phyloP scores from a whole-genome alignment of 2,113 vertebrate species.

The Oncorhynchus keta region DNA sequence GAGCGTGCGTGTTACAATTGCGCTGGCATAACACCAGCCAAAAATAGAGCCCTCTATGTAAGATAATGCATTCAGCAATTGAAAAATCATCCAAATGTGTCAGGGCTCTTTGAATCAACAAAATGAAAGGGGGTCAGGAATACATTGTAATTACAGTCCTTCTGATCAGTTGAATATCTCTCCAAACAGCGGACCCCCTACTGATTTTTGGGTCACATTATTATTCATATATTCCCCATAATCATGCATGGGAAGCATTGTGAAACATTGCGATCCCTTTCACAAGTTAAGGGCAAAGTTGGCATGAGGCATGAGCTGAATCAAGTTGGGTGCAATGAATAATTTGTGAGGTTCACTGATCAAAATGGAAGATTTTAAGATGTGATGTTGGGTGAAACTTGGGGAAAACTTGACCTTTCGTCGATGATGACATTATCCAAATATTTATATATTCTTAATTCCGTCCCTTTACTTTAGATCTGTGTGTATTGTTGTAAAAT shows the following conservation, averaged over 20 bases:
- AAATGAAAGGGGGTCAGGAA: slow-evolving; percentile 13
- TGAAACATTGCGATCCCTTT: slow-evolving; percentile 1
- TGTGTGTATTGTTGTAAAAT: too few relatives aligned
- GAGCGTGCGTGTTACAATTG: too few relatives aligned
- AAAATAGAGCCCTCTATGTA: too few relatives aligned
- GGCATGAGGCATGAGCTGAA: not conserved
- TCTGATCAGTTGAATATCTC: slow-evolving; percentile 35
- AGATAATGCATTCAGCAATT: slow-evolving; percentile 1
- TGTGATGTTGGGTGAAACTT: not conserved
- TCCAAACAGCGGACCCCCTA: slow-evolving; percentile 9
- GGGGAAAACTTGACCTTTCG: slow-evolving; percentile 39
- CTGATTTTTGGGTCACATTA: slow-evolving; percentile 22
- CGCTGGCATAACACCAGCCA: too few relatives aligned
- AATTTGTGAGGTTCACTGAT: not conserved
- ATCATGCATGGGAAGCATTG: slow-evolving; percentile 36
- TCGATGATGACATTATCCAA: not conserved
- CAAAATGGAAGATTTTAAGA: not conserved
- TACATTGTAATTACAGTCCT: not conserved
- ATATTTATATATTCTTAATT: too few relatives aligned
- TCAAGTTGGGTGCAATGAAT: not conserved
- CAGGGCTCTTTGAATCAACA: slow-evolving; percentile 24
- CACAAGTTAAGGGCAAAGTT: not conserved
- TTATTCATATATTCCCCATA: slow-evolving; percentile 30
- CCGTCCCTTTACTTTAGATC: too few relatives aligned
- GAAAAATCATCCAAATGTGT: not conserved